These are phyloP conservation scores for Drosophila fulvimacula DNA, from an alignment of 2,888 invertebrate species.

Conservation along the genomic window DNA sequence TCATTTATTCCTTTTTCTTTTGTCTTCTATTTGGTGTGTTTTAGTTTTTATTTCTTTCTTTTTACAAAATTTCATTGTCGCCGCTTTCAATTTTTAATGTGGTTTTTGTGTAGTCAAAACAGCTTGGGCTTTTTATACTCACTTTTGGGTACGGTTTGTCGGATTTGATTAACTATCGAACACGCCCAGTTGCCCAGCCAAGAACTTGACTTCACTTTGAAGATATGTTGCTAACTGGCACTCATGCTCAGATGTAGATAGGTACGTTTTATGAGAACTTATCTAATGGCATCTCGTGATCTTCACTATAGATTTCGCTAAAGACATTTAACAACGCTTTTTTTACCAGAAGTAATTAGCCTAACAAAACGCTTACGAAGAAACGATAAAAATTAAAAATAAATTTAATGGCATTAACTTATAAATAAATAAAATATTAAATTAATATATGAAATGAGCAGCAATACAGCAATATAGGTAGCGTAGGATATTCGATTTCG, in stretches of 20 bases:
- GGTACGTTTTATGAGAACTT: not conserved
- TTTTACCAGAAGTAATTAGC: not conserved
- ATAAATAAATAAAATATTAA: not conserved
- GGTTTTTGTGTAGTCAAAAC: conserved; percentile 23
- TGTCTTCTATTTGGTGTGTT: not conserved
- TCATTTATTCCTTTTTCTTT: not conserved
- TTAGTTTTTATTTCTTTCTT: conserved; percentile 5
- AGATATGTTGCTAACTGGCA: not conserved
- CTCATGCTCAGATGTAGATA: not conserved
- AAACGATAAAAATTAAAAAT: not conserved
- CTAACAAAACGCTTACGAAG: not conserved
- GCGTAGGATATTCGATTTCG: not conserved
- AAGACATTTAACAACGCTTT: not conserved
- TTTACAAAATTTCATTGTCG: conserved; percentile 14
- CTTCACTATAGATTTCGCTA: conserved; percentile 1
- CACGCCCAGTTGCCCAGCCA: conserved; percentile 35
- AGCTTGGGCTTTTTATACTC: conserved; percentile 2
- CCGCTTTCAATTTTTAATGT: conserved; percentile 26
- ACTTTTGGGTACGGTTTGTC: not conserved
- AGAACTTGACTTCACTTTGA: not conserved
- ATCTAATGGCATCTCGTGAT: not conserved
- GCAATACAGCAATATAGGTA: not conserved
- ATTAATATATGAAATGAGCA: not conserved
- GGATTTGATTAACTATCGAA: conserved; percentile 38
- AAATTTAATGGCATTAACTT: not conserved